Evolutionary conservation across 1,140 invertebrate species (phyloP).

Genomic region (Colletes latitarsis): DNA sequence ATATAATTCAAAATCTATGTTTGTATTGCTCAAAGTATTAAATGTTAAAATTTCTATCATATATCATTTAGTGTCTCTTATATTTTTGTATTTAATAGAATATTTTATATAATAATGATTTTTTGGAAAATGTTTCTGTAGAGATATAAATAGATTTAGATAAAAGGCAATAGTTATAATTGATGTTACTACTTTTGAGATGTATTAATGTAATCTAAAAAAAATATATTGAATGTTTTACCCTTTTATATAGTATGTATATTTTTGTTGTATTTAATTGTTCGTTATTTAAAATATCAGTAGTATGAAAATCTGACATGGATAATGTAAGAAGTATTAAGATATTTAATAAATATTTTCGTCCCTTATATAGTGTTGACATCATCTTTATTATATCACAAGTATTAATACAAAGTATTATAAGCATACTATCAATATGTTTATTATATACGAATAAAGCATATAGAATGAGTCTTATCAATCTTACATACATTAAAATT

Average conservation of each 20-base stretch:
- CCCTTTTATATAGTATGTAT: background rate
- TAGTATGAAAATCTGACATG: constrained; percentile 13
- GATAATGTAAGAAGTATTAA: constrained; percentile 35
- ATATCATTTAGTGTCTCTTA: background rate
- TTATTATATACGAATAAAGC: constrained; percentile 13
- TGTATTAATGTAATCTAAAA: constrained; percentile 2
- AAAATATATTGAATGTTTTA: background rate
- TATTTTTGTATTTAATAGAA: background rate
- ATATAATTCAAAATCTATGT: no score
- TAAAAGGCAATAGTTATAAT: background rate
- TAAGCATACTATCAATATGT: constrained; percentile 21
- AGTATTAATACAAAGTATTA: constrained; percentile 39
- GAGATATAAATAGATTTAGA: background rate
- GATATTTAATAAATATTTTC: constrained; percentile 50
- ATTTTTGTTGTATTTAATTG: constrained; percentile 12
- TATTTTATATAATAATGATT: constrained; percentile 10
- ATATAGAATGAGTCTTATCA: constrained; percentile 18
- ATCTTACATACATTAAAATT: constrained; percentile 28
- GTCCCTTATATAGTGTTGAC: constrained; percentile 6
- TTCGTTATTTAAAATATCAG: constrained; percentile 13
- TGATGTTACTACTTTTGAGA: background rate
- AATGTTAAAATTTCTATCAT: background rate
- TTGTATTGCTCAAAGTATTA: background rate
- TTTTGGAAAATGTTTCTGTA: background rate
- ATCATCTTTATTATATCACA: constrained; percentile 34